A percentile compares a stretch with the other conserved stretches of the same genome.
These are phyloP conservation scores for Thera britannica DNA, from an alignment of 2,888 invertebrate genomes.

Conservation along the genomic window DNA sequence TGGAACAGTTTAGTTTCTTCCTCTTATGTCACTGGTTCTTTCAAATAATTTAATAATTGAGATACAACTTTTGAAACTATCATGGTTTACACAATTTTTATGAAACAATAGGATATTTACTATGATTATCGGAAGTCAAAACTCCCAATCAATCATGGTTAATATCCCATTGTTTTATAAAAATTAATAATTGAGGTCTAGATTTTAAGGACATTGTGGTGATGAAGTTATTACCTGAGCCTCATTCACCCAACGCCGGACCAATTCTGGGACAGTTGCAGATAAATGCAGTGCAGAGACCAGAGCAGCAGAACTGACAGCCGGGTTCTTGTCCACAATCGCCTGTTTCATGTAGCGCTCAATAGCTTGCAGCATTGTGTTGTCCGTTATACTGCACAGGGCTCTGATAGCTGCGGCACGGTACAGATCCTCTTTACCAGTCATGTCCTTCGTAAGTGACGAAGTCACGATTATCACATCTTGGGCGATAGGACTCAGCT, in stretches of 20 bases:
- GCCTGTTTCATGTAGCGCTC: constrained; percentile 99
- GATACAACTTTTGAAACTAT: too few relatives aligned
- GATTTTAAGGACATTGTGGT: not conserved
- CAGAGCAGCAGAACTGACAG: constrained; percentile 98
- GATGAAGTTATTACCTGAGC: constrained; percentile 86
- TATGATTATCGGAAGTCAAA: too few relatives aligned
- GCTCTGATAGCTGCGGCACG: constrained; percentile 97
- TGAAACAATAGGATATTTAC: too few relatives aligned
- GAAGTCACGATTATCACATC: constrained; percentile 99
- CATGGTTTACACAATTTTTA: too few relatives aligned
- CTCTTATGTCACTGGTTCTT: too few relatives aligned
- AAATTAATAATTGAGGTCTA: too few relatives aligned
- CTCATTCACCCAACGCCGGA: constrained; percentile 99
- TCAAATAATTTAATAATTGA: too few relatives aligned
- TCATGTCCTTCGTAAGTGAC: constrained; percentile 99
- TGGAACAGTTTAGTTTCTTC: too few relatives aligned
- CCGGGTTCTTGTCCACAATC: constrained; percentile 98
- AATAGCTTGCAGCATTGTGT: constrained; percentile 96
- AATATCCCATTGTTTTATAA: too few relatives aligned
- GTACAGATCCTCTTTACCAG: constrained; percentile 95
- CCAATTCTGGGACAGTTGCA: constrained; percentile 94
- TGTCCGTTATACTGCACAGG: constrained; percentile 98
- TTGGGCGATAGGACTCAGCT: constrained; percentile 96
- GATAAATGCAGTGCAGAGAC: constrained; percentile 94
- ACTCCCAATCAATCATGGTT: too few relatives aligned